phyloP scores from a whole-genome alignment of 2,888 invertebrate genomes.

The Ophion obscuratus region DNA sequence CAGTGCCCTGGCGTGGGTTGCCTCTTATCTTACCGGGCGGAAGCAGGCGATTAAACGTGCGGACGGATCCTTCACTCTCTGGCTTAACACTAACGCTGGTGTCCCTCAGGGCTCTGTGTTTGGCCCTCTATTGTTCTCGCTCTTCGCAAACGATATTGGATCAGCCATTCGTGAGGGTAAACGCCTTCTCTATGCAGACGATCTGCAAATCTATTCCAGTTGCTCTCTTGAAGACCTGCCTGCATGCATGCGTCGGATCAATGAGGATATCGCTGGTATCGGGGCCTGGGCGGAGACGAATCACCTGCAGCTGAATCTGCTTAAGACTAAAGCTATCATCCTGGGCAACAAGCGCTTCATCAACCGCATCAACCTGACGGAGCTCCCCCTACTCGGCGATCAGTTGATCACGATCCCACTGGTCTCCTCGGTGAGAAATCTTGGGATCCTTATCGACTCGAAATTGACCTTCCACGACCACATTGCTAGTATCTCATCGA shows the following conservation, averaged over 20 bases:
- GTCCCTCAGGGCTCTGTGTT: background rate
- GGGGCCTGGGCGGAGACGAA: no score
- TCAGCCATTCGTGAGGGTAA: background rate
- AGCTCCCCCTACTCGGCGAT: no score
- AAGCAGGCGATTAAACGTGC: background rate
- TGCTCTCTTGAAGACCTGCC: background rate
- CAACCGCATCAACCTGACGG: no score
- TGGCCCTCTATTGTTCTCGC: background rate
- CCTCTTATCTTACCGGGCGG: conserved; percentile 27
- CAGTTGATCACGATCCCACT: no score
- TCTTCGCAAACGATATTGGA: background rate
- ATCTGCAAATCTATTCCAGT: conserved; percentile 8
- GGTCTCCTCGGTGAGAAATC: no score
- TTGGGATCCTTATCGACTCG: no score
- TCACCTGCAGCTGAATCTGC: no score
- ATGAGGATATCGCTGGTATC: background rate
- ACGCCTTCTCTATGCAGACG: conserved; percentile 19
- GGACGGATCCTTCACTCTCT: background rate
- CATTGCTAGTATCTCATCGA: no score
- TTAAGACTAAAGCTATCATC: no score
- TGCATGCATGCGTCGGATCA: background rate
- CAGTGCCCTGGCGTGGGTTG: background rate
- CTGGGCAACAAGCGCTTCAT: no score
- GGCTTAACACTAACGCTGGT: background rate
- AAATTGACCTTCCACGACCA: no score